Conservation (phyloP, 2,797 vertebrate genomes). For the Nannoperca obscura region DNA sequence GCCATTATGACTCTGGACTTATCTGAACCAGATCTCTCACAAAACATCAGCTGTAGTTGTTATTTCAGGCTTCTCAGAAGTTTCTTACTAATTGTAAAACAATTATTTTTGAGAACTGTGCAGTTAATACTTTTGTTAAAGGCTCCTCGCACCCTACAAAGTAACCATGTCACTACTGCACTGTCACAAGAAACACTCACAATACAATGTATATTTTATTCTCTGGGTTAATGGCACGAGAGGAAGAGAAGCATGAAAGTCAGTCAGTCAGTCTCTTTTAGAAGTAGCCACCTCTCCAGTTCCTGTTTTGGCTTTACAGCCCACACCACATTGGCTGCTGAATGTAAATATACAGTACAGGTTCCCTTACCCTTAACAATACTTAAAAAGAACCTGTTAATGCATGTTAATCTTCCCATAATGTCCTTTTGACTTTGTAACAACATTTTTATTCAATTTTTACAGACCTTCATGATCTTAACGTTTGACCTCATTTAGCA, state of each 20-base stretch:
- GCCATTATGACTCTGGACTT: neutral
- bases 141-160: neutral
- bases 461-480: neutral
- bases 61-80: neutral
- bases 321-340: neutral
- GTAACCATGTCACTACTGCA: neutral
- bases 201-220: neutral
- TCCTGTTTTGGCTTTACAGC: conserved; percentile 5
- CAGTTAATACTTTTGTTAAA: neutral
- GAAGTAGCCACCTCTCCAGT: neutral
- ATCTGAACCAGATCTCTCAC: conserved; percentile 17
- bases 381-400: neutral
- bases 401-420: neutral
- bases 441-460: neutral
- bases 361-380: neutral
- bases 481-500: neutral
- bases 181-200: neutral
- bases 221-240: neutral
- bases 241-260: neutral
- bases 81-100: too few species aligned
- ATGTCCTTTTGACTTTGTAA: neutral
- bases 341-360: neutral
- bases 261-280: neutral
- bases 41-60: neutral
- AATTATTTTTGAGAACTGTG: neutral